Percentiles rank a stretch among this genome's conserved stretches.
These are phyloP conservation scores for Neocloeon triangulifer DNA, from an alignment of 1,140 invertebrate species.

Conservation along the genomic window DNA sequence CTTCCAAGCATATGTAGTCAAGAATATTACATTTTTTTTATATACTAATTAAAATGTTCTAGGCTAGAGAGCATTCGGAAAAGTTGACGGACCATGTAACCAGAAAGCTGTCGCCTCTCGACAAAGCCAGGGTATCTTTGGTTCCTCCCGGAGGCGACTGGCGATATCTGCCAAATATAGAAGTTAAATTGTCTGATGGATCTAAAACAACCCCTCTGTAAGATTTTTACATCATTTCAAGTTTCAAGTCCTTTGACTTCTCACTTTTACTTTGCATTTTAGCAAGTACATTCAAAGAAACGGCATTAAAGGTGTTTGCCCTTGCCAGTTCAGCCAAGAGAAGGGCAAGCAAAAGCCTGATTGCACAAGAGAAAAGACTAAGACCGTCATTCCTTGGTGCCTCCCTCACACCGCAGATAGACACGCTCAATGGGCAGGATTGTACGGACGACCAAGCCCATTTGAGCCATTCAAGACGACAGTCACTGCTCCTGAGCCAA, in stretches of 20 bases:
- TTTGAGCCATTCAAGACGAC: constrained; percentile 71
- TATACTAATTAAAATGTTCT: too few relatives aligned
- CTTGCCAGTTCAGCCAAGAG: constrained; percentile 38
- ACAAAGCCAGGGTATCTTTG: constrained; percentile 51
- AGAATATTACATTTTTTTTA: too few relatives aligned
- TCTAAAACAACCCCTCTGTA: constrained; percentile 37
- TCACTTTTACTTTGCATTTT: too few relatives aligned
- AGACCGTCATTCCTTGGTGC: constrained; percentile 79
- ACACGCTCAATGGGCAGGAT: constrained; percentile 64
- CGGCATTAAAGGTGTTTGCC: constrained; percentile 54
- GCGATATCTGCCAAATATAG: constrained; percentile 67
- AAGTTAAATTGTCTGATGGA: constrained; percentile 43
- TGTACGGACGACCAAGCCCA: constrained; percentile 59
- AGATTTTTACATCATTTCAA: too few relatives aligned
- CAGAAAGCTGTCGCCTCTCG: constrained; percentile 61
- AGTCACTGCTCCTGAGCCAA: constrained; percentile 73
- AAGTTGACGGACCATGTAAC: constrained; percentile 57
- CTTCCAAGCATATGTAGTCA: constrained; percentile 21
- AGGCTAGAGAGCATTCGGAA: constrained; percentile 33
- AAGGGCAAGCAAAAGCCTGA: too few relatives aligned
- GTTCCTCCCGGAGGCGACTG: constrained; percentile 59
- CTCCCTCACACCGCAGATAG: constrained; percentile 69
- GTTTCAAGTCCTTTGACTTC: too few relatives aligned
- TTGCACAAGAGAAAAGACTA: too few relatives aligned
- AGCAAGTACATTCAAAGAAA: constrained; percentile 48